A percentile compares a stretch with the other conserved stretches of the same genome.
phyloP scores from a whole-genome alignment of 92 coral and sea anemone species.

The Zoanthus solanderi region DNA sequence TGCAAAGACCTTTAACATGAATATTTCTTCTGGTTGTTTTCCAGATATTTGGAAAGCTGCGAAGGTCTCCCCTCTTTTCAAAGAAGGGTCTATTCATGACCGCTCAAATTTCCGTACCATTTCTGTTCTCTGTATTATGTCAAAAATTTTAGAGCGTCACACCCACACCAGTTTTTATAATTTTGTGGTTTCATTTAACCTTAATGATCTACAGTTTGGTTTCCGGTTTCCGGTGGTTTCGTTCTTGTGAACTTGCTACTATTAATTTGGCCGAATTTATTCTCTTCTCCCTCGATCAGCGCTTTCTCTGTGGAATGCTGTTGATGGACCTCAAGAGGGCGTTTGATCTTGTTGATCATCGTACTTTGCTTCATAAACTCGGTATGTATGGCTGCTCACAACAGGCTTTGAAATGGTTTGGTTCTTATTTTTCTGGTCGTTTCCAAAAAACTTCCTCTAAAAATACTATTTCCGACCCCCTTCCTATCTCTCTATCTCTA shows the following conservation, averaged over 20 bases:
- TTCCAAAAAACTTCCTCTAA: constrained; percentile 51
- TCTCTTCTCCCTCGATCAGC: constrained; percentile 43
- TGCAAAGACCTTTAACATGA: neutral
- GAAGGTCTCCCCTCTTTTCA: constrained; percentile 41
- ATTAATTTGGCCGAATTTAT: constrained; percentile 48
- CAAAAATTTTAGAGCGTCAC: constrained; percentile 18
- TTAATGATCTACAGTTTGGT: neutral
- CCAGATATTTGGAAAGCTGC: constrained; percentile 40
- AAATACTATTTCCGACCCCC: constrained; percentile 45
- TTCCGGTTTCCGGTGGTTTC: constrained; percentile 34
- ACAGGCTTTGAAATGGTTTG: constrained; percentile 36
- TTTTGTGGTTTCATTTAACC: neutral
- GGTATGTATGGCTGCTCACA: constrained; percentile 52
- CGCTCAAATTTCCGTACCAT: constrained; percentile 21
- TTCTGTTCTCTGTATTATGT: constrained; percentile 13
- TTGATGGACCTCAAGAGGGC: constrained; percentile 56
- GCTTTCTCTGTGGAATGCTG: constrained; percentile 47
- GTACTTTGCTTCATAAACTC: constrained; percentile 53
- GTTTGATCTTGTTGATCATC: constrained; percentile 60
- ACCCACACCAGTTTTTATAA: neutral
- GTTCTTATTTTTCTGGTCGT: constrained; percentile 56
- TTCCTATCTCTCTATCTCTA: constrained; percentile 57
- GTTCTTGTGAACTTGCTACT: constrained; percentile 62
- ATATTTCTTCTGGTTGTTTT: neutral
- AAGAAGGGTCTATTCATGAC: constrained; percentile 16